A percentile compares a stretch with the other conserved stretches of the same genome.
These are phyloP conservation scores for Chionis minor DNA, from an alignment of 2,113 vertebrate species.

Conservation along the genomic window DNA sequence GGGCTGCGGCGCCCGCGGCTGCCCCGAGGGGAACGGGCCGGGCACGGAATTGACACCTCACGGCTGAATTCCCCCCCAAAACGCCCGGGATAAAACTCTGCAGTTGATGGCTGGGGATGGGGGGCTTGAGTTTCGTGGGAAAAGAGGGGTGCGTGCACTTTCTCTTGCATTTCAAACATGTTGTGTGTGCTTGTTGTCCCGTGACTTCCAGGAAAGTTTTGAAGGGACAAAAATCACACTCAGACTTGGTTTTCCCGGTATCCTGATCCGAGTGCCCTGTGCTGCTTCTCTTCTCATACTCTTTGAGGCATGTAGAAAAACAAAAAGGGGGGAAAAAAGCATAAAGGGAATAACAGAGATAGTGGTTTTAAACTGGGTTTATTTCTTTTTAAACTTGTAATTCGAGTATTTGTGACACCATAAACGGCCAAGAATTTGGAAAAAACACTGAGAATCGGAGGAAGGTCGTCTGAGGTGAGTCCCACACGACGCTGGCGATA, in stretches of 20 bases:
- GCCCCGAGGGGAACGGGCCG: fast-evolving
- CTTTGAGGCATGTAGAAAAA: neutral
- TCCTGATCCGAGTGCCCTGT: neutral
- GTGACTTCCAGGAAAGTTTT: neutral
- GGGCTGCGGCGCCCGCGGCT: neutral
- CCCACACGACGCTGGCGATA: fast-evolving
- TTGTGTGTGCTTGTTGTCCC: neutral
- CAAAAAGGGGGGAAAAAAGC: neutral
- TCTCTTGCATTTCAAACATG: neutral
- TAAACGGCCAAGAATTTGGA: neutral
- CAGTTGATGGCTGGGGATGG: fast-evolving
- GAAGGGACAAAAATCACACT: neutral
- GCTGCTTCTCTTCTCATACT: neutral
- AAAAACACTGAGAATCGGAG: neutral
- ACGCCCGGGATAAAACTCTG: neutral
- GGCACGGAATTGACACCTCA: fast-evolving
- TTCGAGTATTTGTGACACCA: neutral
- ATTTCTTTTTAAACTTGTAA: neutral
- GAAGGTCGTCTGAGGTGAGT: neutral
- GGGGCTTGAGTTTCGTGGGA: fast-evolving
- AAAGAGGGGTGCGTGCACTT: too few relatives aligned
- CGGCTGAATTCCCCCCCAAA: neutral
- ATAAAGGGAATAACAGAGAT: neutral
- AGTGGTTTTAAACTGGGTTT: neutral
- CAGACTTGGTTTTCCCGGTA: neutral